These are phyloP conservation scores for Gadopsis bispinosus DNA, from an alignment of 2,797 vertebrate species.

Conservation along the genomic window DNA sequence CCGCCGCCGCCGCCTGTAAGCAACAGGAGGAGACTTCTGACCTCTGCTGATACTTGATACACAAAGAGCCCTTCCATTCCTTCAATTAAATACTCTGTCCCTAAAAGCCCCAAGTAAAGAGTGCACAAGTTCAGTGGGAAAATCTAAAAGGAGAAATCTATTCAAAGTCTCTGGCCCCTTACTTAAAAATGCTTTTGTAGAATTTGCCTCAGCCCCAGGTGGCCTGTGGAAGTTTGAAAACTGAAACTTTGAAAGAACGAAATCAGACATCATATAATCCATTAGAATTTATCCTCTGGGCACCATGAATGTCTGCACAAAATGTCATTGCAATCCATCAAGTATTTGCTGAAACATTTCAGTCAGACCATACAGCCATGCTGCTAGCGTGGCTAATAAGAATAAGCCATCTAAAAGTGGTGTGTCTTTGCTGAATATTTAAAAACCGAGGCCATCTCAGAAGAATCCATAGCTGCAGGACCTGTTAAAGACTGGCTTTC, in stretches of 20 bases:
- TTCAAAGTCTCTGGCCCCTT: constrained; percentile 16
- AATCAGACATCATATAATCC: background rate
- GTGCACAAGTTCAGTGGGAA: constrained; percentile 3
- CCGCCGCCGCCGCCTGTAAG: constrained; percentile 30
- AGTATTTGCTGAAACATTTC: background rate
- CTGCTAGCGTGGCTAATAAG: background rate
- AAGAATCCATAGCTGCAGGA: constrained; percentile 14
- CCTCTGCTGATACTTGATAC: constrained; percentile 52
- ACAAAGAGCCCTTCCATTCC: constrained; percentile 38
- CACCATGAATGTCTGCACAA: background rate
- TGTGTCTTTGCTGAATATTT: constrained; percentile 20
- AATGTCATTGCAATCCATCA: background rate
- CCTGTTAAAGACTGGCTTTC: constrained; percentile 10
- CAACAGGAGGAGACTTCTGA: constrained; percentile 42
- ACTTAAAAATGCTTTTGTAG: constrained; percentile 30
- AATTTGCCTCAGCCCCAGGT: background rate
- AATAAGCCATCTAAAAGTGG: background rate
- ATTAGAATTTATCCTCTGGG: background rate
- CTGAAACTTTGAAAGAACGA: background rate
- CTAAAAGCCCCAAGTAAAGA: constrained; percentile 29
- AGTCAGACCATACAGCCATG: background rate
- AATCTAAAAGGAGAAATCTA: constrained; percentile 16
- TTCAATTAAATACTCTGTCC: constrained; percentile 30
- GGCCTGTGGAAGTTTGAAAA: background rate
- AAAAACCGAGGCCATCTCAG: constrained; percentile 12